A percentile compares a stretch with the other conserved stretches of the same genome.
These are phyloP conservation scores for Drosophila formosana DNA, from an alignment of 2,888 invertebrate species.

Conservation along the genomic window DNA sequence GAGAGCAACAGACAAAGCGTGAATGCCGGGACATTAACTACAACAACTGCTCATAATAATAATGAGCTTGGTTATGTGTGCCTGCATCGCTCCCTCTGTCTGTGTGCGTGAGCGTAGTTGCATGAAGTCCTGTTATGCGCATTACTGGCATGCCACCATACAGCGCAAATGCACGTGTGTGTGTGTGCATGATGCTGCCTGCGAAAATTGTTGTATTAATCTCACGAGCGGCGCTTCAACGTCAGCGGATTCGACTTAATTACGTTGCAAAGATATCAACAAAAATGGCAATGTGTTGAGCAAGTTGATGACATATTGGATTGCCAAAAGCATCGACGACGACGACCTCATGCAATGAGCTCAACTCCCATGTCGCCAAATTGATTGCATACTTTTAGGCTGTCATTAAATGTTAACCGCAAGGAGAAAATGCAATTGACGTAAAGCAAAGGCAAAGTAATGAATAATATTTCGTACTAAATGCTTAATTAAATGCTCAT, in stretches of 20 bases:
- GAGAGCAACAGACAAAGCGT: conserved; percentile 55
- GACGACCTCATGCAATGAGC: neutral
- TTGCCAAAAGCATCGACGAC: neutral
- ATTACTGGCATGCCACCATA: conserved; percentile 21
- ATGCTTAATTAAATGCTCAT: neutral
- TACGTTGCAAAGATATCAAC: conserved; percentile 43
- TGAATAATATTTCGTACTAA: neutral
- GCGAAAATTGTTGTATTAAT: conserved; percentile 24
- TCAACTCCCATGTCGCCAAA: conserved; percentile 12
- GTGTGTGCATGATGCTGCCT: neutral
- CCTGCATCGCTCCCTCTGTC: neutral
- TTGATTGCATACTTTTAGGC: conserved; percentile 56
- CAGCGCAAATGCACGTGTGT: neutral
- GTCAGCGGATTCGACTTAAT: conserved; percentile 43
- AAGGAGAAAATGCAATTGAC: conserved; percentile 4
- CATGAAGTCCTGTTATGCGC: conserved; percentile 45
- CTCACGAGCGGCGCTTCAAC: conserved; percentile 7
- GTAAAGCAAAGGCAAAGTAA: neutral
- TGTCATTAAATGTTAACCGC: conserved; percentile 16
- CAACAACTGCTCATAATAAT: conserved; percentile 56
- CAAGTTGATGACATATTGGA: conserved; percentile 33
- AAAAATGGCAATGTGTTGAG: conserved; percentile 7
- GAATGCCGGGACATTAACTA: conserved; percentile 56
- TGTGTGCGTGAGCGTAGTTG: conserved; percentile 14
- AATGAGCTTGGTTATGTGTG: conserved; percentile 50